A percentile compares a stretch with the other conserved stretches of the same genome.
These are phyloP conservation scores for Lepidocolaptes lacrymiger DNA, from an alignment of 2,797 vertebrate genomes.

Conservation along the genomic window DNA sequence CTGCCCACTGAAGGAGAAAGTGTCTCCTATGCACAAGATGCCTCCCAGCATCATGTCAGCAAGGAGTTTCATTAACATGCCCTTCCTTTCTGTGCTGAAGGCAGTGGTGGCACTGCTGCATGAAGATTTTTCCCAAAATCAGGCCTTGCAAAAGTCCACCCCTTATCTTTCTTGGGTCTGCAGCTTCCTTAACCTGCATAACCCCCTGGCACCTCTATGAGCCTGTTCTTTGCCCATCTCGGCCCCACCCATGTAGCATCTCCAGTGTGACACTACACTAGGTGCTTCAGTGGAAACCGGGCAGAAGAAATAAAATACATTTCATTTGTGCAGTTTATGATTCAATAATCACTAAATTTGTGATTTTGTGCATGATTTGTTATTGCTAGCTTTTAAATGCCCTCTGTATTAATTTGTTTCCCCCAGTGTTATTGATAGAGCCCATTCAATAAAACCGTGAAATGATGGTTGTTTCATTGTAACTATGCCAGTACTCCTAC, in stretches of 20 bases:
- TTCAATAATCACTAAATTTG: not conserved
- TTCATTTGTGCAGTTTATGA: not conserved
- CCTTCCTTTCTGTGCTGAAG: not conserved
- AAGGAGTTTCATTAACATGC: not conserved
- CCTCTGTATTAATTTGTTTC: not conserved
- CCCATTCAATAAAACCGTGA: not conserved
- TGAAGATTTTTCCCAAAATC: not conserved
- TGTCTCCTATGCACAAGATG: fast-evolving
- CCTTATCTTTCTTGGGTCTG: not conserved
- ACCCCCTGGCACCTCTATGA: not conserved
- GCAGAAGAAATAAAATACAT: not conserved
- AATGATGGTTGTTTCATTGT: not conserved
- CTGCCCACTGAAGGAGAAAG: not conserved
- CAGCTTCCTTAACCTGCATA: not conserved
- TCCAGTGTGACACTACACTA: not conserved
- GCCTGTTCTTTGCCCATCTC: not conserved
- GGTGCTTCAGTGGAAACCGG: not conserved
- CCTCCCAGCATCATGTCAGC: not conserved
- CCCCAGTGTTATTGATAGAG: not conserved
- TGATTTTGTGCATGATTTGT: not conserved
- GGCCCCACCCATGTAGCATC: fast-evolving
- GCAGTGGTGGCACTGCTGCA: not conserved
- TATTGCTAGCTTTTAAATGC: not conserved
- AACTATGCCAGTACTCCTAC: not conserved
- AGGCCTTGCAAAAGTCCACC: not conserved